These are phyloP conservation scores for Solea senegalensis DNA, from an alignment of 2,113 vertebrate species.

Conservation along the genomic window DNA sequence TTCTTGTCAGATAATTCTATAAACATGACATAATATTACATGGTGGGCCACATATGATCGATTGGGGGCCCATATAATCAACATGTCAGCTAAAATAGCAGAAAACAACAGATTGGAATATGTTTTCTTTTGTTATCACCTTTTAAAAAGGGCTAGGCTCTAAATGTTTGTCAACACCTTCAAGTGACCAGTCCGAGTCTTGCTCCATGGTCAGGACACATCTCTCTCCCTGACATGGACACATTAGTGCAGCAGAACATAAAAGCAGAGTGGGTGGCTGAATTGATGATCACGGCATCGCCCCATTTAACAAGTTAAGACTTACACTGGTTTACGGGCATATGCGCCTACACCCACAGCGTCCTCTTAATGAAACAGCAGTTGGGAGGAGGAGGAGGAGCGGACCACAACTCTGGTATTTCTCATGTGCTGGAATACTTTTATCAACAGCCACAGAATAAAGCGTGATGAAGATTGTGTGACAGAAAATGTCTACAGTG, in stretches of 20 bases:
- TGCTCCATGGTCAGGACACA: no score
- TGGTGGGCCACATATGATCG: no score
- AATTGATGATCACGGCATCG: slow-evolving; percentile 44
- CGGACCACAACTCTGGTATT: slow-evolving; percentile 16
- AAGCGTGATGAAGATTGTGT: background rate
- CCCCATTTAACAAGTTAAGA: slow-evolving; percentile 39
- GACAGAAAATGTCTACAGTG: no score
- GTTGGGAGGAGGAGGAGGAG: slow-evolving; percentile 21
- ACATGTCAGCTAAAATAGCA: no score
- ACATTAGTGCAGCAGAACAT: slow-evolving; percentile 44
- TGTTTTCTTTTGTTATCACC: no score
- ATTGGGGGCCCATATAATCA: no score
- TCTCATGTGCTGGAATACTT: slow-evolving; percentile 12
- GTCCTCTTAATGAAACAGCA: slow-evolving; percentile 28
- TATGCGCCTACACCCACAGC: slow-evolving; percentile 2
- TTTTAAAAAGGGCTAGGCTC: no score
- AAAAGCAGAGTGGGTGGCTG: slow-evolving; percentile 51
- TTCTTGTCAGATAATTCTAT: no score
- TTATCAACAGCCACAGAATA: slow-evolving; percentile 1
- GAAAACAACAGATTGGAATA: no score
- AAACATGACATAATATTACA: no score
- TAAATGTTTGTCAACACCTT: no score
- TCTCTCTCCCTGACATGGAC: slow-evolving; percentile 22
- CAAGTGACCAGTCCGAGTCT: no score
- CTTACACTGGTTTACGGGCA: slow-evolving; percentile 42